Base-by-base conservation (phyloP, 2,113 vertebrate genomes). In the Hippocampus zosterae region DNA sequence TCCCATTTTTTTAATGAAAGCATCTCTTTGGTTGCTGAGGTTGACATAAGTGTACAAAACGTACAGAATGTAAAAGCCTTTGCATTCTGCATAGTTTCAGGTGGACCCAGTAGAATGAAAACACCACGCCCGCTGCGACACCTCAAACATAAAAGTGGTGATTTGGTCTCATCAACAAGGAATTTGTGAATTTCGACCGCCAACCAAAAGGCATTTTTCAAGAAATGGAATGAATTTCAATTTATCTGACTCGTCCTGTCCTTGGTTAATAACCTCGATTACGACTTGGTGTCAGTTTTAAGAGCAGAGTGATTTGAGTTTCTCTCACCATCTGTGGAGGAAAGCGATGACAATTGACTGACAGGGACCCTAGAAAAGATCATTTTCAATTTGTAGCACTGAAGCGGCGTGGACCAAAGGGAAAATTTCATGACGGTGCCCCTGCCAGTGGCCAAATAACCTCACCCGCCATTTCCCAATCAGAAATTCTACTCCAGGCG, bases 401-500 rank as follows among this genome's bases (percentile, higher is more conserved):
- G 50, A 52, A 21, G 7, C 2, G 13, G 27, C 33, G 2, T 5
- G 3, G 16, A 15, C 13, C 8, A 60, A 60, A 18, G 2, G 2
- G 7, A 60, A 1, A 1, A 18, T 50, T 55, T 55, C 8, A 2
- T 55, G 3, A 3, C 8, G 21, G 52, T 21, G 52, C 19, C 19
- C 7, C 7, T 44, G 42, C 44, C 44, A 3, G 53, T 25, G n/a
- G n/a, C 53, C 23, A 56, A 56, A 37, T 61, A 61, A 61, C 27
- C 57, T 60, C 29, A 6, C 37, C 61, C n/a, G 61, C 53, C 8
- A 56, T 46, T 65, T 25, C 13, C 64, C 50, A 66, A 81, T 80
- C 69, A 81, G 65, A 56, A 50, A 81, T 67, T 71, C 69, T 74
- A 81, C 70, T 84, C 80, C 72, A 41, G 57, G 69, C 75, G 82